A percentile compares a stretch with the other conserved stretches of the same genome.
Evolutionary conservation across 1,140 invertebrate species (phyloP).

Genomic region (Hyles euphorbiae): DNA sequence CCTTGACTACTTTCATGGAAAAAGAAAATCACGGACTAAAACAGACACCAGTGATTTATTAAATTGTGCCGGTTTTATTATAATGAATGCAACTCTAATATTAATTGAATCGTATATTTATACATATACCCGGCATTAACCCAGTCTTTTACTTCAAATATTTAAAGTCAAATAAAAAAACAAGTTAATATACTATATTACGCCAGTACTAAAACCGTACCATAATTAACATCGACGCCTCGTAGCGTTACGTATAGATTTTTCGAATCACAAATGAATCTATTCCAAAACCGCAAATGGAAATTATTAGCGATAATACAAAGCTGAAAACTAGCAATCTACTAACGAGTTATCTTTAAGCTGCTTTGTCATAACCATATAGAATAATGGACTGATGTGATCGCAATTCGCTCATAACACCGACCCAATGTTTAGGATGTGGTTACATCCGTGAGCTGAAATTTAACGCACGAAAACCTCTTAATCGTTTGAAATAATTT

Average conservation of each 20-base stretch:
- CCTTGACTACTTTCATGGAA: too few relatives aligned
- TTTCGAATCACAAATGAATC: not conserved
- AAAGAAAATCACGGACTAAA: too few relatives aligned
- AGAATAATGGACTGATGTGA: slow-evolving; percentile 48
- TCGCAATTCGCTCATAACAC: slow-evolving; percentile 34
- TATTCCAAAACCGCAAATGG: not conserved
- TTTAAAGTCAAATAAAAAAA: not conserved
- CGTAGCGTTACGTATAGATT: too few relatives aligned
- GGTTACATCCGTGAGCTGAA: not conserved
- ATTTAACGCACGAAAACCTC: not conserved
- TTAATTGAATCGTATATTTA: not conserved
- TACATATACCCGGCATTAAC: not conserved
- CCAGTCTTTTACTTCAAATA: not conserved
- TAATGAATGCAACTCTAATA: not conserved
- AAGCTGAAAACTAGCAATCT: slow-evolving; percentile 38
- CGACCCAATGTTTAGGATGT: slow-evolving; percentile 16
- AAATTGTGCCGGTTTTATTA: not conserved
- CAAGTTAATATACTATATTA: not conserved
- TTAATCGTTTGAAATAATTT: too few relatives aligned
- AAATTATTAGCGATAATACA: slow-evolving; percentile 9
- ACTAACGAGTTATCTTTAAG: slow-evolving; percentile 62
- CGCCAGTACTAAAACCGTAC: too few relatives aligned
- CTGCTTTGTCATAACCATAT: slow-evolving; percentile 52
- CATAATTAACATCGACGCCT: too few relatives aligned
- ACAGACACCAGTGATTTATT: not conserved